Base-by-base conservation (phyloP, 2,113 vertebrate species). In the Lontra canadensis region DNA sequence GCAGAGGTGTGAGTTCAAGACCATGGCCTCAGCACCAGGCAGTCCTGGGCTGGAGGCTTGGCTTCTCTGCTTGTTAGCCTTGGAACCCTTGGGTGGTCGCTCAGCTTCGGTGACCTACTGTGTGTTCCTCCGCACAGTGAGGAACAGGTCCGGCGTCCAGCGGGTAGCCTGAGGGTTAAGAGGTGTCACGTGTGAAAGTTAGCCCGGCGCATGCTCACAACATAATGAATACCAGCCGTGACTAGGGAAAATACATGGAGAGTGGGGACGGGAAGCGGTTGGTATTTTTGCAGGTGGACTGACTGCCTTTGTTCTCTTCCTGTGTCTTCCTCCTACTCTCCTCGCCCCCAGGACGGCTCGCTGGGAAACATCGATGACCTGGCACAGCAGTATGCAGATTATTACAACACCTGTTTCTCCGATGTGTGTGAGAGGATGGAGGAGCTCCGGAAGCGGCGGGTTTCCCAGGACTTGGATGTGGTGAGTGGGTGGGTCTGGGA, bases 331-430 rank as follows among this genome's bases (percentile, higher is more conserved):
- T n/a, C 36, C n/a, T 14, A 31, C 97, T 42, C 97, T 65, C 98
- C 42, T 97, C 47, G 1, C 4, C 76, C 88, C 26, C 96, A 99
- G 99, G 99, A 99, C 83, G 99, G 99, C 94, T 99, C 99, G 67
- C 98, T 99, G 98, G 99, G 99, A 88, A 99, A 99, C 97, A 99
- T 99, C 95, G 99, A 99, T 98, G 99, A 99, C 98, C 98, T 99
- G 97, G 99, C 99, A 0, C 99, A 99, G 97, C 99, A 99, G 98
- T 99, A 99, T 98, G 99, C 99, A 8, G 99, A 99, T 97, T 99
- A 99, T 97, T 99, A 99, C 98, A 99, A 99, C 87, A 99, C 99
- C 95, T 99, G 99, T 97, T 99, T 99, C 98, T 99, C 99, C 0
- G 99, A 99, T 95, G 99, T 99, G 96, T 99, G 99, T 9, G 99